Base-by-base conservation (phyloP, 2,113 vertebrate species). In the Struthidea cinerea region DNA sequence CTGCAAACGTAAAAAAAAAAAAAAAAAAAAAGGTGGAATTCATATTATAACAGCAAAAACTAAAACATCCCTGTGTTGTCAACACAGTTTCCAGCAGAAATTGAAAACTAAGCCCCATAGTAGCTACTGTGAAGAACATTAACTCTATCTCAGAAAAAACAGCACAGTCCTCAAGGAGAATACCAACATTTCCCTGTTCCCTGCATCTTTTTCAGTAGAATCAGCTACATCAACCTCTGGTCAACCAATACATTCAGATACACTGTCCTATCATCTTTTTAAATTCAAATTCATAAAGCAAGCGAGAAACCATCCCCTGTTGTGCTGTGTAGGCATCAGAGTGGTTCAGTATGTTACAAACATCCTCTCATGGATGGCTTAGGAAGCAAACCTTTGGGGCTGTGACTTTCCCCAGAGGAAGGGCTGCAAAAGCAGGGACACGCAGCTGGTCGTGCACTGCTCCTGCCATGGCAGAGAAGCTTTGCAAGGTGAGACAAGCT, bases 231-330 rank as follows among this genome's bases (percentile, higher is more conserved):
- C 24, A 39, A 5, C 8, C 32, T 71, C 79, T 82, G n/a, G 14
- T 42, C 41, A 70, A 70, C 16, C 3, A 17, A 24, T 30, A 16
- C 37, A 27, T 23, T 23, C 46, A 82, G 49, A 70, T 35, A 32
- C 19, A 30, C 27, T 3, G 7, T 35, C 6, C 37, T 46, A 44
- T 9, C 14, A 50, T 4, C 10, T 75, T 78, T 67, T 63, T 10
- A 65, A 70, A 79, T 28, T 1, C 79, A 80, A 37, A 59, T 39
- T 82, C 17, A 37, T 17, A 47, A 64, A 80, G 21, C 17, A 44
- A 83, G 44, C 0, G 2, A 71, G 46, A 64, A 84, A 35, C 6
- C 3, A 1, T 7, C 6, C 24, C 49, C 8, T 75, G 52, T 24
- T 27, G 32, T 61, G 42, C 56, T 63, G 7, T 30, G 3, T 6